Conservation (phyloP, 2,797 vertebrate genomes). For the Mastacembelus armatus region DNA sequence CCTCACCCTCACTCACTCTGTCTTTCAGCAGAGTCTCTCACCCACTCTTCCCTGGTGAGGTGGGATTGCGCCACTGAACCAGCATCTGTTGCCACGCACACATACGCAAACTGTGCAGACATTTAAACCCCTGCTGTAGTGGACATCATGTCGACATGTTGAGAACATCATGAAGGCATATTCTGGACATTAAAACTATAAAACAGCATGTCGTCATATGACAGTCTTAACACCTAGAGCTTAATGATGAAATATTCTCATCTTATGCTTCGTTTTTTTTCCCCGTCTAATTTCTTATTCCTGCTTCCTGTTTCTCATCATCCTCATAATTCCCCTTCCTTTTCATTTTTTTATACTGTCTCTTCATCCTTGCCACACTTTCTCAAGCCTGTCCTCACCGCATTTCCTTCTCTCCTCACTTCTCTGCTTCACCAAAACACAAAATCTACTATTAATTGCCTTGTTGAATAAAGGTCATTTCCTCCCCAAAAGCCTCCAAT, state of each 20-base stretch:
- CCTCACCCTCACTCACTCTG: conserved; percentile 37
- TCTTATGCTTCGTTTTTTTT: conserved; percentile 1
- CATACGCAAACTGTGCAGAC: conserved; percentile 28
- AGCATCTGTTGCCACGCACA: conserved; percentile 63
- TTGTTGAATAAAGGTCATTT: conserved; percentile 40
- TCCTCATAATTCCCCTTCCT: background rate
- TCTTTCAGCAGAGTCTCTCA: conserved; percentile 59
- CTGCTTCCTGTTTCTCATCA: background rate
- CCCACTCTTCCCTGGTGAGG: conserved; percentile 64
- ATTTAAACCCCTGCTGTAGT: conserved; percentile 63
- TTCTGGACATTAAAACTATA: conserved; percentile 52
- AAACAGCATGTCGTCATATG: conserved; percentile 41
- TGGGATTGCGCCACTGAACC: conserved; percentile 73
- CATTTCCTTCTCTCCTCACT: background rate
- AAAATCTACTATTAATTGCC: conserved; percentile 44
- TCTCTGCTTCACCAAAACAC: conserved; percentile 7
- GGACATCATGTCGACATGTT: conserved; percentile 51
- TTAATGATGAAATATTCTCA: conserved; percentile 15
- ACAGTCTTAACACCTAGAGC: conserved; percentile 33
- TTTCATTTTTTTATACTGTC: background rate
- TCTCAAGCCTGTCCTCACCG: background rate
- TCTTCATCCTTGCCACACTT: background rate
- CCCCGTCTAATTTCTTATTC: background rate
- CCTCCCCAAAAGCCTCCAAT: background rate
- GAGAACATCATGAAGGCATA: conserved; percentile 52